phyloP scores from a whole-genome alignment of 2,888 invertebrate species.

The Frankliniella intonsa region DNA sequence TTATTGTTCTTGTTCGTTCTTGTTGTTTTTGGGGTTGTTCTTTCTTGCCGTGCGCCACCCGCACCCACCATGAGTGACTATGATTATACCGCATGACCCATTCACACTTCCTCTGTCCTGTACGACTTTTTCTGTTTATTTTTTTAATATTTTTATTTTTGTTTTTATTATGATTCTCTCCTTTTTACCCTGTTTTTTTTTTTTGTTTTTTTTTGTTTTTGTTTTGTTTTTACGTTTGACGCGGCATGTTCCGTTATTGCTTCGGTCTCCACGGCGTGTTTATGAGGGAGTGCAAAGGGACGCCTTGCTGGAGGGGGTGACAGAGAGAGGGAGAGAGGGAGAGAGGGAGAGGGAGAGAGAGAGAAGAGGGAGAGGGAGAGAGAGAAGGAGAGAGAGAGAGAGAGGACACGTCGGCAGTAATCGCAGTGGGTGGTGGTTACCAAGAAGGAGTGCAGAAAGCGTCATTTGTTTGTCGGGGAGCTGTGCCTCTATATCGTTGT shows the following conservation, averaged over 20 bases:
- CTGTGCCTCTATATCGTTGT: neutral
- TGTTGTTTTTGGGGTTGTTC: no score
- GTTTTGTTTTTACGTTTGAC: neutral
- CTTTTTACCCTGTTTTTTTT: neutral
- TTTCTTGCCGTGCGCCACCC: no score
- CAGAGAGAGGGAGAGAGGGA: neutral
- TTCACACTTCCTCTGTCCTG: no score
- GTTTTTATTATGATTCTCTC: neutral
- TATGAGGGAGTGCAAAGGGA: no score
- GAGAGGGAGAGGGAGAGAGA: neutral
- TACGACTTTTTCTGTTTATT: no score
- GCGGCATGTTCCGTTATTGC: no score
- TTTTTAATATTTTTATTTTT: neutral
- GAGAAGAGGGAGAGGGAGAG: neutral
- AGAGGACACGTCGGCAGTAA: neutral
- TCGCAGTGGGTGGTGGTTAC: no score
- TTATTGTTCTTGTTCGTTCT: no score
- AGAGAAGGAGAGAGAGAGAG: neutral
- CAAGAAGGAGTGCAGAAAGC: neutral
- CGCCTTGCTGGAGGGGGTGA: no score
- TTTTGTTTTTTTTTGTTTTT: neutral
- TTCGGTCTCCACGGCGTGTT: no score
- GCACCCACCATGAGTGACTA: no score
- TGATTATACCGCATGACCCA: no score
- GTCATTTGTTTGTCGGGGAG: neutral